These are phyloP conservation scores for Ruditapes philippinarum DNA, from an alignment of 1,140 invertebrate genomes.

Conservation along the genomic window DNA sequence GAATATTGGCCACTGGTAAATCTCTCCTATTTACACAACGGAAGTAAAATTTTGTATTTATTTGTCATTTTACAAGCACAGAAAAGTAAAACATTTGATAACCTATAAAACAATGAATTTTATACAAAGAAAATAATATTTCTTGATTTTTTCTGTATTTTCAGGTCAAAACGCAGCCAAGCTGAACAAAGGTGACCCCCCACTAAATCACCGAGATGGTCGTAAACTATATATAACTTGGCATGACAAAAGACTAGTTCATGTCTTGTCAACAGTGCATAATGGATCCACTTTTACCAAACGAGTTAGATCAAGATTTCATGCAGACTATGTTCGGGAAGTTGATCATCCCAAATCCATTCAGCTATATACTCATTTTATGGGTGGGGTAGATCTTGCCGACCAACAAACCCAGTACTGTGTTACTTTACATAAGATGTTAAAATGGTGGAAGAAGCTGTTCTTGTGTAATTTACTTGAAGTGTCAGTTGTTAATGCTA, in stretches of 20 bases:
- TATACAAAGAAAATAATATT: too few species aligned
- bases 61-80: too few species aligned
- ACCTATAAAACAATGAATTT: too few species aligned
- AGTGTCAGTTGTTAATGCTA: background rate
- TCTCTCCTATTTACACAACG: too few species aligned
- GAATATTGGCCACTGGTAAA: too few species aligned
- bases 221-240: background rate
- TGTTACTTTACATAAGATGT: background rate
- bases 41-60: too few species aligned
- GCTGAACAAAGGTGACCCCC: background rate
- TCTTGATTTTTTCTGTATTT: constrained; percentile 1
- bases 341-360: background rate
- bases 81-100: too few species aligned
- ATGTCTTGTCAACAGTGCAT: background rate
- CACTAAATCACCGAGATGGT: background rate
- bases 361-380: background rate
- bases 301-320: constrained; percentile 8
- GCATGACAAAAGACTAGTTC: background rate
- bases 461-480: background rate
- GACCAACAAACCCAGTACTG: background rate
- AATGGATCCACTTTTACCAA: background rate
- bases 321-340: background rate
- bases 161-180: constrained; percentile 6
- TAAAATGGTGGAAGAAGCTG: constrained; percentile 19
- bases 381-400: constrained; percentile 20